Evolutionary conservation across 2,113 vertebrate genomes (phyloP).

Genomic region (Brachyistius frenatus): DNA sequence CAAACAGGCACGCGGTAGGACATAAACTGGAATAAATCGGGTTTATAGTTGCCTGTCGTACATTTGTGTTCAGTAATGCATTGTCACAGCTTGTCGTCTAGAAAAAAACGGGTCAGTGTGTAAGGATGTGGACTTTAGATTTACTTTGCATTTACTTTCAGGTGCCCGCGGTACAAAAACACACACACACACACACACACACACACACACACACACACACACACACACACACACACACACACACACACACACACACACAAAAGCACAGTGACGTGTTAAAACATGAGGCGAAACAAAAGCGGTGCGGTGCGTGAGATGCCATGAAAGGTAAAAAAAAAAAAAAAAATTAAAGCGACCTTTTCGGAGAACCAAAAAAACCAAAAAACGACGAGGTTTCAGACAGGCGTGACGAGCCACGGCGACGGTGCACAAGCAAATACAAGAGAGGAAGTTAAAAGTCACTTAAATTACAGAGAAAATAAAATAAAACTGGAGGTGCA

Average conservation of each 20-base stretch:
- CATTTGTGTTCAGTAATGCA: conserved; percentile 8
- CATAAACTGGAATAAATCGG: conserved; percentile 8
- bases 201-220: conserved; percentile 25
- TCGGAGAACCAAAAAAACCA: conserved; percentile 34
- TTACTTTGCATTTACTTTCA: conserved; percentile 32
- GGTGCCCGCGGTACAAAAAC: conserved; percentile 44
- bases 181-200: conserved; percentile 27
- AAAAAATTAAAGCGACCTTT: conserved; percentile 73
- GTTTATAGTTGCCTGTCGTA: no score
- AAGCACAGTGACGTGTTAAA: conserved; percentile 12
- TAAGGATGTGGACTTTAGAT: neutral
- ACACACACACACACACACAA: neutral
- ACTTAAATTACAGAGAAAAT: conserved; percentile 75
- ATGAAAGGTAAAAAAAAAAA: conserved; percentile 72
- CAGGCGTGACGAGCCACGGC: conserved; percentile 54
- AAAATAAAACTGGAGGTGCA: conserved; percentile 77
- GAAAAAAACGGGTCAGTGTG: neutral
- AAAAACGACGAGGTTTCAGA: conserved; percentile 38
- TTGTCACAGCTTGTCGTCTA: neutral
- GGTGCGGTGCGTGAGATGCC: conserved; percentile 50
- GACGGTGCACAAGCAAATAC: conserved; percentile 65
- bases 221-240: conserved; percentile 25
- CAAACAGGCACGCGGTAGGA: conserved; percentile 26
- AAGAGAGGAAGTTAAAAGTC: conserved; percentile 64
- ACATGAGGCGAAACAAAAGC: conserved; percentile 38